A percentile compares a stretch with the other conserved stretches of the same genome.
phyloP scores from a whole-genome alignment of 64 coral and sea anemone genomes.

The Acropora yongei region DNA sequence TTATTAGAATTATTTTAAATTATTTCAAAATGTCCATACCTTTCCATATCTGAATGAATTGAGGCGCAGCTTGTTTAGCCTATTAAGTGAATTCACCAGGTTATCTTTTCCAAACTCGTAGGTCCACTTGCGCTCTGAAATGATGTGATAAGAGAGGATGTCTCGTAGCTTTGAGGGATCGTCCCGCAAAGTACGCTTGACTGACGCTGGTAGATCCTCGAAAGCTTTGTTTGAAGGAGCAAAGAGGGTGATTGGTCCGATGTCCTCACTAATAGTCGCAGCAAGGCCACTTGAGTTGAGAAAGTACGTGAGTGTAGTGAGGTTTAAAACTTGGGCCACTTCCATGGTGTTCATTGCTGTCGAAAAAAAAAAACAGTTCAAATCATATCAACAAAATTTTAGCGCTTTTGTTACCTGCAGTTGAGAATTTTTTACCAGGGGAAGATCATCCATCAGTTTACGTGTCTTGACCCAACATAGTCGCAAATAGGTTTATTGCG shows the following conservation, averaged over 20 bases:
- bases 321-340: constrained; percentile 60
- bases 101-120: constrained; percentile 79
- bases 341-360: constrained; percentile 84
- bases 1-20: too few species aligned
- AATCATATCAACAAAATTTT: too few species aligned
- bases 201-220: constrained; percentile 46
- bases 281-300: constrained; percentile 60
- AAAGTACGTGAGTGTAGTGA: constrained; percentile 59
- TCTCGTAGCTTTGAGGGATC: constrained; percentile 55
- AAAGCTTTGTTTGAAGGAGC: constrained; percentile 88
- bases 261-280: constrained; percentile 8
- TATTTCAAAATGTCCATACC: neutral
- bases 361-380: neutral
- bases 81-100: constrained; percentile 49
- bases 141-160: constrained; percentile 73
- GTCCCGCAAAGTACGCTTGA: constrained; percentile 41
- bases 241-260: constrained; percentile 63
- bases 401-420: too few species aligned
- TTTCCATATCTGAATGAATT: constrained; percentile 72
- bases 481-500: too few species aligned
- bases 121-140: constrained; percentile 65
- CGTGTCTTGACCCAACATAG: too few species aligned
- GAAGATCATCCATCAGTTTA: too few species aligned
- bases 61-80: constrained; percentile 35
- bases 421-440: too few species aligned